Evolutionary conservation across 2,113 vertebrate species (phyloP).

Genomic region (Lucifuga dentata): DNA sequence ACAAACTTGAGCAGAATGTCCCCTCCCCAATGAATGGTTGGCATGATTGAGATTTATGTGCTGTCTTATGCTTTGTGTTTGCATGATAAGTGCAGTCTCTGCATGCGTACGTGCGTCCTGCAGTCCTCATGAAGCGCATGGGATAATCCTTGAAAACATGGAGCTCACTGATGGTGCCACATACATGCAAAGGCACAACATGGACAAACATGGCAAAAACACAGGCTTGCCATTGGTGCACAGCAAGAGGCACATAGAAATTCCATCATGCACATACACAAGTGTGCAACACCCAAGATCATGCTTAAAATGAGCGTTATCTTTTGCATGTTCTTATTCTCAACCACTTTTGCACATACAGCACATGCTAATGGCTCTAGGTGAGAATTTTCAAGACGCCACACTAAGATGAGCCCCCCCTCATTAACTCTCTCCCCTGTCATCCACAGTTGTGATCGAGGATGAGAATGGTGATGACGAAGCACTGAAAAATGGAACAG

Average conservation of each 20-base stretch:
- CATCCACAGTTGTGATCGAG: conserved; percentile 81
- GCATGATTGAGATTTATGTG: conserved; percentile 29
- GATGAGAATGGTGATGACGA: conserved; percentile 80
- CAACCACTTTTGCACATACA: conserved; percentile 29
- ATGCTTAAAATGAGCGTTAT: background rate
- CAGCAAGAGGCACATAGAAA: background rate
- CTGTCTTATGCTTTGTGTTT: conserved; percentile 22
- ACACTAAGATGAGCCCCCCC: conserved; percentile 35
- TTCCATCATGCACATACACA: conserved; percentile 32
- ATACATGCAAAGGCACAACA: conserved; percentile 29
- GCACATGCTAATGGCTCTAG: conserved; percentile 26
- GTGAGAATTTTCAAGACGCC: conserved; percentile 60
- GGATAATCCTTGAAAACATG: conserved; percentile 9
- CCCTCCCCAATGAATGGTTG: conserved; percentile 32
- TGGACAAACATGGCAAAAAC: conserved; percentile 35
- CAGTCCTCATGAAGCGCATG: conserved; percentile 18
- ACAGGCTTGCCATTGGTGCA: background rate
- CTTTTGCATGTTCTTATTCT: conserved; percentile 17
- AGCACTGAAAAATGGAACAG: conserved; percentile 80
- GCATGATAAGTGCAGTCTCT: conserved; percentile 16
- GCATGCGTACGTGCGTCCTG: conserved; percentile 6
- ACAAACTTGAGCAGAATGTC: conserved; percentile 39
- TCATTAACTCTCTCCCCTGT: conserved; percentile 74
- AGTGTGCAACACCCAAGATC: conserved; percentile 16
- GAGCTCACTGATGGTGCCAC: conserved; percentile 20